These are phyloP conservation scores for Drosophila parabipectinata DNA, from an alignment of 1,140 invertebrate genomes.

Conservation along the genomic window DNA sequence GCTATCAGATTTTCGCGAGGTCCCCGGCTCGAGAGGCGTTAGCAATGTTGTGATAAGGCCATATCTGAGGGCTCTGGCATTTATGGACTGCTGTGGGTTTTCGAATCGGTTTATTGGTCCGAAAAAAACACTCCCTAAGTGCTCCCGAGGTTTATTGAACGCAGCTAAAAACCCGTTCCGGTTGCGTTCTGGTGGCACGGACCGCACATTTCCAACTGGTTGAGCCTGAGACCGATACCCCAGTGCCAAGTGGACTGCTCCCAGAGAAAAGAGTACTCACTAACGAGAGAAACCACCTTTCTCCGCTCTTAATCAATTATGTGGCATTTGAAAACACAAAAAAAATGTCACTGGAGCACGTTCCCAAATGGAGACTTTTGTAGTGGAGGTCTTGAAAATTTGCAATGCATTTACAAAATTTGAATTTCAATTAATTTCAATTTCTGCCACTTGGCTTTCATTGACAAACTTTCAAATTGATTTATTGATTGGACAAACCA, in stretches of 20 bases:
- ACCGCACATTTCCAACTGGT: constrained; percentile 57
- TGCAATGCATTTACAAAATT: constrained; percentile 45
- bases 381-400: constrained; percentile 20
- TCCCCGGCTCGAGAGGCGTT: constrained; percentile 5
- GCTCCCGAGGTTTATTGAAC: constrained; percentile 34
- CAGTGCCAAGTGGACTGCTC: neutral
- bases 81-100: constrained; percentile 17
- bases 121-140: neutral
- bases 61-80: constrained; percentile 27
- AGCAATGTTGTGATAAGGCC: constrained; percentile 37
- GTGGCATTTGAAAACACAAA: constrained; percentile 16
- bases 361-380: constrained; percentile 1
- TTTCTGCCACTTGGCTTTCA: constrained; percentile 56
- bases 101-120: constrained; percentile 37
- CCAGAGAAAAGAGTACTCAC: constrained; percentile 16
- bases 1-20: constrained; percentile 16
- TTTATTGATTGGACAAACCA: constrained; percentile 33
- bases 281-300: constrained; percentile 7
- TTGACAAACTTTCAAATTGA: constrained; percentile 19
- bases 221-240: constrained; percentile 5
- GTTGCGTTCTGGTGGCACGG: constrained; percentile 33
- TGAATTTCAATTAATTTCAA: constrained; percentile 59
- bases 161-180: constrained; percentile 60
- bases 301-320: constrained; percentile 25
- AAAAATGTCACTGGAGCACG: neutral